Percentiles rank a stretch among this genome's conserved stretches.
These are phyloP conservation scores for Cyanoramphus novaezelandiae DNA, from an alignment of 2,113 vertebrate species.

Conservation along the genomic window DNA sequence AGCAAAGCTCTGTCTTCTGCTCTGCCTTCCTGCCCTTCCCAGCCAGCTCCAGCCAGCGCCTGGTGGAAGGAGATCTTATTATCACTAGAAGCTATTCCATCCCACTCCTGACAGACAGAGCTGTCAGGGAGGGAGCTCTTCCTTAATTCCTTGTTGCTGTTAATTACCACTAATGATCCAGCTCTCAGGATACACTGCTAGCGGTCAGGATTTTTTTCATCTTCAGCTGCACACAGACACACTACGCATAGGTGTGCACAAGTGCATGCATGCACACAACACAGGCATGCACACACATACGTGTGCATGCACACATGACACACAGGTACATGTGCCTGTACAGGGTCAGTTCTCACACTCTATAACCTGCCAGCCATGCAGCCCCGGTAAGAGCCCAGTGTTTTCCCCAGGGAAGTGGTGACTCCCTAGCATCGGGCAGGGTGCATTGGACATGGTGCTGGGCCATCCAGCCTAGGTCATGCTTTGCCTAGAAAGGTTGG, in stretches of 20 bases:
- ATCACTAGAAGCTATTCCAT: neutral
- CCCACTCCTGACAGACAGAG: neutral
- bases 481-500: neutral
- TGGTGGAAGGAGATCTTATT: neutral
- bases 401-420: neutral
- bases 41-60: neutral
- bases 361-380: no score
- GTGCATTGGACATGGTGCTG: neutral
- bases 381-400: neutral
- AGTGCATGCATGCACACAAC: fast-evolving
- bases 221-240: neutral
- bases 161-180: neutral
- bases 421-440: neutral
- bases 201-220: neutral
- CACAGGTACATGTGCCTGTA: neutral
- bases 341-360: neutral
- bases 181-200: neutral
- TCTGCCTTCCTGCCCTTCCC: neutral
- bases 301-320: neutral
- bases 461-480: neutral
- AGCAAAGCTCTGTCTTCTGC: neutral
- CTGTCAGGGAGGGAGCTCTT: neutral
- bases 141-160: neutral
- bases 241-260: no score
- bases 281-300: neutral